phyloP scores from a whole-genome alignment of 2,113 vertebrate species.

The Chaenocephalus aceratus region DNA sequence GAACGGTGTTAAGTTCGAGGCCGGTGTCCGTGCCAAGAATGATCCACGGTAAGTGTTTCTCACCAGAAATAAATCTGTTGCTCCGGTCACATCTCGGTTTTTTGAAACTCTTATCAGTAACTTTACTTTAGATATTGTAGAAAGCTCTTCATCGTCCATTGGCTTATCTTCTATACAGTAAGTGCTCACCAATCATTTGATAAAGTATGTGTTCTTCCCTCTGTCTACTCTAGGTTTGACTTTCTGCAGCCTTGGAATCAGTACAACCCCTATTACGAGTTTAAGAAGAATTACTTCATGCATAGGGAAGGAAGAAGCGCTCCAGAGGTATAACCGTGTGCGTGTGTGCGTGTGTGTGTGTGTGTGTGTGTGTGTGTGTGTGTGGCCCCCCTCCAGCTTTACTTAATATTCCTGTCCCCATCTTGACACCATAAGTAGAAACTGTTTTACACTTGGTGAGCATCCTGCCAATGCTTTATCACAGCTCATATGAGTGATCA shows the following conservation, averaged over 20 bases:
- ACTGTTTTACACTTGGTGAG: neutral
- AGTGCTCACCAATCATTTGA: slow-evolving; percentile 27
- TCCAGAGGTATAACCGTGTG: slow-evolving; percentile 60
- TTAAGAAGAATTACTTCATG: slow-evolving; percentile 98
- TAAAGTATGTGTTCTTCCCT: slow-evolving; percentile 30
- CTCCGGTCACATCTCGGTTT: slow-evolving; percentile 13
- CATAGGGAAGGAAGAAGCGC: slow-evolving; percentile 88
- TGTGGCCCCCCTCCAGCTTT: no score
- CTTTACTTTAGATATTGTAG: slow-evolving; percentile 14
- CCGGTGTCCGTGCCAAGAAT: slow-evolving; percentile 96
- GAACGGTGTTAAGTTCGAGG: slow-evolving; percentile 96
- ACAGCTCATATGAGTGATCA: slow-evolving; percentile 11
- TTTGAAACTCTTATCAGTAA: slow-evolving; percentile 28
- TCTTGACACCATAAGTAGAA: neutral
- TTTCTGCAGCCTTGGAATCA: slow-evolving; percentile 97
- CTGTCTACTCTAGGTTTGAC: slow-evolving; percentile 89
- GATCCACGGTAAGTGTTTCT: slow-evolving; percentile 91
- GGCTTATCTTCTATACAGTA: slow-evolving; percentile 30
- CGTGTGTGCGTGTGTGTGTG: neutral
- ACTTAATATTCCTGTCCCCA: no score
- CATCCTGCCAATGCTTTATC: neutral
- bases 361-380: neutral
- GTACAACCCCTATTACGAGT: slow-evolving; percentile 97
- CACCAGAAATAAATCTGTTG: slow-evolving; percentile 32
- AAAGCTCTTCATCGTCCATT: slow-evolving; percentile 36